Percentiles rank a stretch among this genome's conserved stretches.
Conservation (phyloP, 2,113 vertebrate genomes). For the Rhinogobius similis region DNA sequence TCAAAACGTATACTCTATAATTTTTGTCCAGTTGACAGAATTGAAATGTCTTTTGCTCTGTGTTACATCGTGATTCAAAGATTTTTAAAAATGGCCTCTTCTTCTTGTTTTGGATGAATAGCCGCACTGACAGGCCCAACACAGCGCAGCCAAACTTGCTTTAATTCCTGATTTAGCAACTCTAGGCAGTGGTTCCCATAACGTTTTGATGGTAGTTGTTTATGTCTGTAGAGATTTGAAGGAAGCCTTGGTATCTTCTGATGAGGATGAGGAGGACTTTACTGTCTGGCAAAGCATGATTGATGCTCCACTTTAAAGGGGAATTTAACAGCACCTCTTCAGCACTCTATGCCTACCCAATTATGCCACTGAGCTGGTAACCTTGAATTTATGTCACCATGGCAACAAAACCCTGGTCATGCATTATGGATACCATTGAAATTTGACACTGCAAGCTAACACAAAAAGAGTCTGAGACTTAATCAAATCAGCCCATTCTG, state of each 20-base stretch:
- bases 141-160: background rate
- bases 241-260: conserved; percentile 80
- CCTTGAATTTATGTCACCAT: conserved; percentile 99
- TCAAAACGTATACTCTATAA: too few relatives aligned
- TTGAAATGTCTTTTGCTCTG: too few relatives aligned
- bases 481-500: conserved; percentile 99
- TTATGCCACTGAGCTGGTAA: conserved; percentile 99
- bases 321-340: conserved; percentile 99
- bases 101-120: too few relatives aligned
- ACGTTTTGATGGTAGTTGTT: background rate
- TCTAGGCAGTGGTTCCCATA: background rate
- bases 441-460: conserved; percentile 99
- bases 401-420: conserved; percentile 98
- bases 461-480: conserved; percentile 99
- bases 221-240: background rate
- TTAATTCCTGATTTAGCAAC: too few relatives aligned
- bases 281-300: conserved; percentile 94
- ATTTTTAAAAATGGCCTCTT: too few relatives aligned
- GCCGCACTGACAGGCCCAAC: background rate
- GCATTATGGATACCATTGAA: conserved; percentile 99
- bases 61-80: too few relatives aligned
- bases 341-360: conserved; percentile 97
- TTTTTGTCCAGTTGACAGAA: too few relatives aligned
- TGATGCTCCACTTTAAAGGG: conserved; percentile 95
- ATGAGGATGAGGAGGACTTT: conserved; percentile 95